Evolutionary conservation across 1,140 invertebrate species (phyloP), one percentile per base, ranked within the genome.

Genomic region (Ctenoplectra terminalis): DNA sequence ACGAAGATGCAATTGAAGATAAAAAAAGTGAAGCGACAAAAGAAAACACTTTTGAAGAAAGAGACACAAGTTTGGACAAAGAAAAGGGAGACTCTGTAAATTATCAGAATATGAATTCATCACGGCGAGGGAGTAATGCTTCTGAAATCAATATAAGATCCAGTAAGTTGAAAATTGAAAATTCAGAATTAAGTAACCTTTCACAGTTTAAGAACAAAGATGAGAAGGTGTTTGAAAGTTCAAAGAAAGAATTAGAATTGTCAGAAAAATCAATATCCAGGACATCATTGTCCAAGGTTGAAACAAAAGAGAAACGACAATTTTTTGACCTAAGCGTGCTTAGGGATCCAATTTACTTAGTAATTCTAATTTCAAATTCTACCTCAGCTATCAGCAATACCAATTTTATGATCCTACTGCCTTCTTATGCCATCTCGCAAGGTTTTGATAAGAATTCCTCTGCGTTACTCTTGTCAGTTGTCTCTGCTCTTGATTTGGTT

Each of bases 361-460:
- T 97, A 5, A 97, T 98, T 60, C 89, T 97, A 9, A 96, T 97
- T 81, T 97, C 97, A 0, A 97, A 97, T 88, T 96, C 96, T 46
- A 97, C 97, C 0, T 97, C 96, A 81, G 97, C 97, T 1, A 97
- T 98, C 70, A 97, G 96, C 69, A 97, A 97, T 84, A 97, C 97
- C 0, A 97, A 98, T 91, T 97, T 97, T 77, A 96, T 97, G 48
- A 97, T 97, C 54, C 89, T 97, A 13, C 91, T 97, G 20, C 97
- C 97, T 4, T 95, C 95, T 0, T 97, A 97, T 90, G 97, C 97
- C 0, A 90, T 95, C 3, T 93, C 95, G 31, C 94, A 96, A 48
- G 95, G 95, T 1, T 97, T 96, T 87, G 95, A 96, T 90, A 97
- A 96, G 89, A 94, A 95, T 4, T 91, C 95, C 37, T 95, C 96